Conservation (phyloP, 2,888 invertebrate genomes). For the Toxonevra muliebris region DNA sequence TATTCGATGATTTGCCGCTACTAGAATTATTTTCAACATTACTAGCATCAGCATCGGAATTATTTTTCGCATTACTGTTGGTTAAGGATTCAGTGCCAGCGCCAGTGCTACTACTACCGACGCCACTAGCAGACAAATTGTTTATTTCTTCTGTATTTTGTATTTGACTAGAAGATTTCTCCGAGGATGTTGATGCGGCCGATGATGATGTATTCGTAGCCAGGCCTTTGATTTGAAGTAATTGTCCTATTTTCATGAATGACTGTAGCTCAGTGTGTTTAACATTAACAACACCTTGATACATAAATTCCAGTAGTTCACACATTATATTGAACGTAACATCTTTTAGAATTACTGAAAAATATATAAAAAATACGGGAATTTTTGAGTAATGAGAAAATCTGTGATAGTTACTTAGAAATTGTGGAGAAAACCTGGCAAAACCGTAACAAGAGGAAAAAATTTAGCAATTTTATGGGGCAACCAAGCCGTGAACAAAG, state of each 20-base stretch:
- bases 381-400: too few species aligned
- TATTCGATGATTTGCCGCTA: conserved; percentile 38
- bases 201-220: conserved; percentile 59
- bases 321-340: conserved; percentile 69
- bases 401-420: too few species aligned
- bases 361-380: not conserved
- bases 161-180: conserved; percentile 51
- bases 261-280: conserved; percentile 65
- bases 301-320: conserved; percentile 70
- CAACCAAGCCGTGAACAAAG: too few species aligned
- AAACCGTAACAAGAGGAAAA: too few species aligned
- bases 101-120: conserved; percentile 36
- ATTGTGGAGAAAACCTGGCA: too few species aligned
- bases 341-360: conserved; percentile 68
- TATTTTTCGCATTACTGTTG: conserved; percentile 30
- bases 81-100: conserved; percentile 34
- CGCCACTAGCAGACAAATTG: conserved; percentile 27
- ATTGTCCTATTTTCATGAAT: conserved; percentile 66
- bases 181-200: conserved; percentile 50
- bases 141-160: conserved; percentile 9
- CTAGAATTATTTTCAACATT: conserved; percentile 39
- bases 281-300: conserved; percentile 70
- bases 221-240: conserved; percentile 66
- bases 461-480: too few species aligned
- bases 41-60: conserved; percentile 28